Conservation (phyloP, 1,140 invertebrate species). For the Geopemphigus sp. region DNA sequence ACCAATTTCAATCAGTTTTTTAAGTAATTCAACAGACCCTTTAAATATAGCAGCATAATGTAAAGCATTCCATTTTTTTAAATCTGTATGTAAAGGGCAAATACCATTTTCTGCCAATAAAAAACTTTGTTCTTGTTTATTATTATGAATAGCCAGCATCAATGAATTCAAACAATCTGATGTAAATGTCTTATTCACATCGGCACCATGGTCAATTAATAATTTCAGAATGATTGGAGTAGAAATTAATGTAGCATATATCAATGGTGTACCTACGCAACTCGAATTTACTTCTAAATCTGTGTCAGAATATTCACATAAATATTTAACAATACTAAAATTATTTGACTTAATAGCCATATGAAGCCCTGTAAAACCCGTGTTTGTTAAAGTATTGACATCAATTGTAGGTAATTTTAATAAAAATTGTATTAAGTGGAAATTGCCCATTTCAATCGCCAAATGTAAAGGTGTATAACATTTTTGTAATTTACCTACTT, state of each 20-base stretch:
- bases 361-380: slow-evolving; percentile 34
- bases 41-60: slow-evolving; percentile 42
- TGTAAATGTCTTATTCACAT: slow-evolving; percentile 46
- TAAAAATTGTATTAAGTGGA: slow-evolving; percentile 38
- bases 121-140: slow-evolving; percentile 39
- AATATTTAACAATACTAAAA: slow-evolving; percentile 36
- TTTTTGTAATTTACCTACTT: slow-evolving; percentile 42
- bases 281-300: slow-evolving; percentile 34
- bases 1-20: slow-evolving; percentile 26
- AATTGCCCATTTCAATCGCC: slow-evolving; percentile 42
- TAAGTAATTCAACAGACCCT: slow-evolving; percentile 15
- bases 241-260: slow-evolving; percentile 35
- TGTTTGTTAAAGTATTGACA: slow-evolving; percentile 33
- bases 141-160: slow-evolving; percentile 25
- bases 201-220: slow-evolving; percentile 33
- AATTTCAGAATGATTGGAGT: slow-evolving; percentile 35
- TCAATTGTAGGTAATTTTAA: slow-evolving; percentile 36
- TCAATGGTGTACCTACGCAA: slow-evolving; percentile 20
- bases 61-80: slow-evolving; percentile 44
- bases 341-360: slow-evolving; percentile 30
- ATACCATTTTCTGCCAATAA: slow-evolving; percentile 33
- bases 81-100: slow-evolving; percentile 46
- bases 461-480: slow-evolving; percentile 37
- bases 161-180: slow-evolving; percentile 31
- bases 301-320: slow-evolving; percentile 31